These are phyloP conservation scores for Heliconius hermathena DNA, from an alignment of 1,140 invertebrate genomes.

Conservation along the genomic window DNA sequence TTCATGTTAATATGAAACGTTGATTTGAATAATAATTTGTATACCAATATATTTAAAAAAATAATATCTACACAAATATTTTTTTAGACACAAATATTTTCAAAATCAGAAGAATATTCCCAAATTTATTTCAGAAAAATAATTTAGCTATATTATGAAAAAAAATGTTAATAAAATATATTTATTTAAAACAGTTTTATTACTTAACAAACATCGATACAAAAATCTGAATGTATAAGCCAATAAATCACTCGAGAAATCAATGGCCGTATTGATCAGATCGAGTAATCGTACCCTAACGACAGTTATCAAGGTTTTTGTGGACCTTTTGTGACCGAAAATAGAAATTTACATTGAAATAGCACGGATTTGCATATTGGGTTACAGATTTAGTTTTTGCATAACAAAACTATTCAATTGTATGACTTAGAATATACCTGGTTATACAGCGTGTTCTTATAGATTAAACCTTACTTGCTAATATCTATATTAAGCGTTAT, in stretches of 20 bases:
- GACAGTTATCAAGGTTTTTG: constrained; percentile 41
- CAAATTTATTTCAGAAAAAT: too few species aligned
- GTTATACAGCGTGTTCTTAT: constrained; percentile 46
- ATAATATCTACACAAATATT: too few species aligned
- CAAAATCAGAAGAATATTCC: too few species aligned
- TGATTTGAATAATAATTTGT: too few species aligned
- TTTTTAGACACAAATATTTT: too few species aligned
- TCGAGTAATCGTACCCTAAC: constrained; percentile 52
- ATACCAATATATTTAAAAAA: too few species aligned
- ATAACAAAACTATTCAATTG: constrained; percentile 59
- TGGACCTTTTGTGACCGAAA: constrained; percentile 45
- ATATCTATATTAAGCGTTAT: neutral
- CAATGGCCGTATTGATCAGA: constrained; percentile 71
- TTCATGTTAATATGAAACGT: too few species aligned
- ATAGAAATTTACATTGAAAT: constrained; percentile 64
- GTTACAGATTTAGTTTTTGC: constrained; percentile 67
- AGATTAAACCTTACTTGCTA: neutral
- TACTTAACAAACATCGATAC: constrained; percentile 12
- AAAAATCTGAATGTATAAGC: constrained; percentile 36
- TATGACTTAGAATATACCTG: constrained; percentile 51
- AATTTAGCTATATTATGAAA: too few species aligned
- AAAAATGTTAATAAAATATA: too few species aligned
- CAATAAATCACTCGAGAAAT: constrained; percentile 75
- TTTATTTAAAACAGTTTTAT: neutral
- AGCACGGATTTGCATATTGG: constrained; percentile 67